Conservation (phyloP, 1,140 invertebrate species). For the Tetramorium alpestre region DNA sequence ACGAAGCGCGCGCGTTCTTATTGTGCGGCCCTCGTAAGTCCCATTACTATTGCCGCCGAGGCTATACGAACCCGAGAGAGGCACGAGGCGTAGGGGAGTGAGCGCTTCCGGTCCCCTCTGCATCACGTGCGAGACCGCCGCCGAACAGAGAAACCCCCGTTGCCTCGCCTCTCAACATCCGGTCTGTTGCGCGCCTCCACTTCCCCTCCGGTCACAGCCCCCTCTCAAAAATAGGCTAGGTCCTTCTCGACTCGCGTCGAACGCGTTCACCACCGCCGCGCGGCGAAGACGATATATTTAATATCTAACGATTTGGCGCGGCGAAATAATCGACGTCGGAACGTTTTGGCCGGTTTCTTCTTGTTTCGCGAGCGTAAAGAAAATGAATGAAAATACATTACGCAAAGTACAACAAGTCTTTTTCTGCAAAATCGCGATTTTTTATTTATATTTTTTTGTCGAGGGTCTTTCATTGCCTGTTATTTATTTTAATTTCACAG, state of each 20-base stretch:
- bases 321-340: neutral
- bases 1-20: constrained; percentile 72
- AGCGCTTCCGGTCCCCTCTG: constrained; percentile 83
- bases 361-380: neutral
- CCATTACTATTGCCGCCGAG: constrained; percentile 72
- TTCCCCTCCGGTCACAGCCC: constrained; percentile 52
- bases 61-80: constrained; percentile 69
- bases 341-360: neutral
- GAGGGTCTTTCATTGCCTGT: neutral
- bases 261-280: constrained; percentile 1
- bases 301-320: neutral
- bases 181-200: constrained; percentile 66
- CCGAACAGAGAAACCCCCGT: constrained; percentile 77
- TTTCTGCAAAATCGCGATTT: neutral
- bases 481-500: neutral
- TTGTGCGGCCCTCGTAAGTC: constrained; percentile 73
- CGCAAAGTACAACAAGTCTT: neutral
- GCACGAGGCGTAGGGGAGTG: constrained; percentile 78
- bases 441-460: neutral
- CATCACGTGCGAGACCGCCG: constrained; percentile 84
- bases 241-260: constrained; percentile 63
- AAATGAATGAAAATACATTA: neutral
- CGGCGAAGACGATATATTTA: neutral
- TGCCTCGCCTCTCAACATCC: constrained; percentile 75
- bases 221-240: constrained; percentile 82